Conservation (phyloP, 2,888 invertebrate genomes). For the Drosophila hamatofila region DNA sequence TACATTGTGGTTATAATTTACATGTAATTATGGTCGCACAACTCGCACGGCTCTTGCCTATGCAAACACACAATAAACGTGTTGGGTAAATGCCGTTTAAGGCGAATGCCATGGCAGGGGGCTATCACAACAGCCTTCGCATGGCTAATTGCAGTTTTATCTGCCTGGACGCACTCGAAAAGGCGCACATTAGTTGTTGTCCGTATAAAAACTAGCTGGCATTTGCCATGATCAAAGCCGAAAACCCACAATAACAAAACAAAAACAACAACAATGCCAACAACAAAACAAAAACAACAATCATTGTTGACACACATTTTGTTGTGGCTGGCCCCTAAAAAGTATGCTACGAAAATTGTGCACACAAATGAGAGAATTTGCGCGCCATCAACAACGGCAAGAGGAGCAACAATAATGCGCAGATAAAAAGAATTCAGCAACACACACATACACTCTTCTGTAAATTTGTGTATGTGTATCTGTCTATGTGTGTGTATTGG, state of each 20-base stretch:
- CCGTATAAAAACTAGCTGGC: conserved; percentile 21
- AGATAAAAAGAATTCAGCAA: conserved; percentile 20
- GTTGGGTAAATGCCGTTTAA: conserved; percentile 39
- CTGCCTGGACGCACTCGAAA: conserved; percentile 49
- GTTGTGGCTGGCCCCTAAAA: conserved; percentile 60
- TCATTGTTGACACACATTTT: conserved; percentile 75
- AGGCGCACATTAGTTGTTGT: conserved; percentile 29
- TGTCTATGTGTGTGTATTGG: conserved; percentile 36
- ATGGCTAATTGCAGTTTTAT: conserved; percentile 63
- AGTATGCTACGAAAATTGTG: conserved; percentile 66
- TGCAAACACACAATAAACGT: conserved; percentile 47
- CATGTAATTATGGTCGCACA: conserved; percentile 68
- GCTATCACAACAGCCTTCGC: conserved; percentile 11
- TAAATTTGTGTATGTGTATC: conserved; percentile 19
- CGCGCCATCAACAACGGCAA: conserved; percentile 56
- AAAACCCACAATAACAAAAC: conserved; percentile 23
- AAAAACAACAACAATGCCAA: neutral
- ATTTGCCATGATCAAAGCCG: conserved; percentile 34
- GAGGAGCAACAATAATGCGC: conserved; percentile 28
- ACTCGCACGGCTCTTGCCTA: conserved; percentile 24
- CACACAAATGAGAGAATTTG: conserved; percentile 75
- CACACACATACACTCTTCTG: conserved; percentile 8
- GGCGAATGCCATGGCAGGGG: neutral
- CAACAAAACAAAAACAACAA: conserved; percentile 12
- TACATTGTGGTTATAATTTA: conserved; percentile 64